Conservation (phyloP, 2,888 invertebrate species). For the Andrena haemorrhoa region DNA sequence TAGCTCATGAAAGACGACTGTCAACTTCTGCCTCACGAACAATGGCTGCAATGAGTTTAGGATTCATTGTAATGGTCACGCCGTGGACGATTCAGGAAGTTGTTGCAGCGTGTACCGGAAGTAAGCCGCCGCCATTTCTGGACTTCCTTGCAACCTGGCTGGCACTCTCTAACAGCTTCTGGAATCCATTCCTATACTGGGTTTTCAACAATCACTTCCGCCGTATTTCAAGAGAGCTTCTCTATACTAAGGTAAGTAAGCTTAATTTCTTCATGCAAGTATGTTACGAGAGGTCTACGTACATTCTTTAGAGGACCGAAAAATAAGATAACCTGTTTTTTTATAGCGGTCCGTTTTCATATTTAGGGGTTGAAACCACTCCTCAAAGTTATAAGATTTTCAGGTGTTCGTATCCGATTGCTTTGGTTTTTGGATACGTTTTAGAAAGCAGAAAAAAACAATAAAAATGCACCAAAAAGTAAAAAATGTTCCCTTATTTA, state of each 20-base stretch:
- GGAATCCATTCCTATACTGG: constrained; percentile 97
- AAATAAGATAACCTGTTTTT: too few species aligned
- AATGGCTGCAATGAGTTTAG: constrained; percentile 96
- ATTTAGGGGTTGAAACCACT: too few species aligned
- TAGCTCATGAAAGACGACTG: constrained; percentile 89
- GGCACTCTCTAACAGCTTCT: constrained; percentile 94
- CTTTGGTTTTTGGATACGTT: too few species aligned
- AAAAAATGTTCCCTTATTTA: too few species aligned
- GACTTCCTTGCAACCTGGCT: constrained; percentile 95
- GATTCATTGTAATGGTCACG: constrained; percentile 96
- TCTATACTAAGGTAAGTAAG: constrained; percentile 89
- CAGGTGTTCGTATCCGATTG: too few species aligned
- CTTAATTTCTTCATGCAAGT: too few species aligned
- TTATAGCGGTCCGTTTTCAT: too few species aligned
- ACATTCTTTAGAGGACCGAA: too few species aligned
- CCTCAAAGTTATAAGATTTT: too few species aligned
- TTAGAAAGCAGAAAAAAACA: too few species aligned
- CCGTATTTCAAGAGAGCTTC: constrained; percentile 91
- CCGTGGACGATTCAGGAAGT: constrained; percentile 97
- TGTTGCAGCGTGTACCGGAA: constrained; percentile 95
- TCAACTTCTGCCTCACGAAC: constrained; percentile 93
- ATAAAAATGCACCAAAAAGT: too few species aligned
- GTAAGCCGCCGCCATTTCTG: constrained; percentile 92
- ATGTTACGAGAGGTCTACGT: too few species aligned
- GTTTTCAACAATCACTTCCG: constrained; percentile 94